Percentiles rank a stretch among this genome's conserved stretches.
Conservation (phyloP, 2,797 vertebrate genomes). For the Phoxinus dragarum region DNA sequence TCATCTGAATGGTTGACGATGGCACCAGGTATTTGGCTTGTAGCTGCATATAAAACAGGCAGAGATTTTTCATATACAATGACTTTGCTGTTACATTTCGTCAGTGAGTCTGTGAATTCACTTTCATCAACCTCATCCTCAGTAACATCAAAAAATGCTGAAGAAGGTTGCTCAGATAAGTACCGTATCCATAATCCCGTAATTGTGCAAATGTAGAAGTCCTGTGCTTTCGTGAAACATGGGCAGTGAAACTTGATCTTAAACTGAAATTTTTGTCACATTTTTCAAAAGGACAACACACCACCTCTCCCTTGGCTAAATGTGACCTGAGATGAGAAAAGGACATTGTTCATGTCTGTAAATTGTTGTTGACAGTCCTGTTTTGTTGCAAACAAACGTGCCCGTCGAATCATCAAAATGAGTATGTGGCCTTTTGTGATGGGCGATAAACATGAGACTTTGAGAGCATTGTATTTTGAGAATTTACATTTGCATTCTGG, state of each 20-base stretch:
- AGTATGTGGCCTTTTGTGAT: not conserved
- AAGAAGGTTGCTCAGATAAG: too few relatives aligned
- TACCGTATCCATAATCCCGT: too few relatives aligned
- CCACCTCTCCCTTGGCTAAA: not conserved
- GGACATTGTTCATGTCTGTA: not conserved
- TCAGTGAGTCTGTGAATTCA: too few relatives aligned
- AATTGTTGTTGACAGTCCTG: not conserved
- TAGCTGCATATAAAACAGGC: not conserved
- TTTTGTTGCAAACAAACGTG: not conserved
- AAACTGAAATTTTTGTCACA: too few relatives aligned
- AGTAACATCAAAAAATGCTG: too few relatives aligned
- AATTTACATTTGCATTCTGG: not conserved
- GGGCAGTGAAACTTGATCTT: too few relatives aligned
- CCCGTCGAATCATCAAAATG: not conserved
- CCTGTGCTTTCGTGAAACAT: too few relatives aligned
- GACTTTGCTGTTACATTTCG: too few relatives aligned
- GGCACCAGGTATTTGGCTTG: conserved; percentile 16
- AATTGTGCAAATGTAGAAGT: too few relatives aligned
- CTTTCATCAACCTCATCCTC: too few relatives aligned
- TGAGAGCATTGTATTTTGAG: not conserved
- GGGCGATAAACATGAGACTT: too few relatives aligned
- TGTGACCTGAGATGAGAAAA: conserved; percentile 1
- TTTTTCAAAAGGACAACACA: too few relatives aligned
- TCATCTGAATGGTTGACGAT: conserved; percentile 5
- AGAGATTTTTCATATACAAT: not conserved